Conservation (phyloP, 1,140 invertebrate genomes). For the Steinernema khuongi region DNA sequence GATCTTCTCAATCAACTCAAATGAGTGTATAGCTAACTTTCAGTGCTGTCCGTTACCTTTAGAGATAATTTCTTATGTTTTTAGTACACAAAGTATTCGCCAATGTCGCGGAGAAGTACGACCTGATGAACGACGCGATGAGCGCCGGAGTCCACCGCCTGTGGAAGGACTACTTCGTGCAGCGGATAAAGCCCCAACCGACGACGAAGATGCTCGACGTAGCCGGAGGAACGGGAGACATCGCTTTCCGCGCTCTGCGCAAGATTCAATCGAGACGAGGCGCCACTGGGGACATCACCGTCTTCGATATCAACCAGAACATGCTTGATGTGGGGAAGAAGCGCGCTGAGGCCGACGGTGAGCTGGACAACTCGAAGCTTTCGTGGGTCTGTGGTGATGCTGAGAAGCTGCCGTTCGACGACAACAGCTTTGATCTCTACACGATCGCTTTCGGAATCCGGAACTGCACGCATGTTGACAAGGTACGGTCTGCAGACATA, state of each 20-base stretch:
- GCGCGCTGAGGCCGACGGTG: conserved; percentile 65
- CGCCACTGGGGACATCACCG: conserved; percentile 66
- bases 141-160: conserved; percentile 85
- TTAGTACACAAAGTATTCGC: conserved; percentile 71
- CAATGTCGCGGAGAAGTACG: conserved; percentile 87
- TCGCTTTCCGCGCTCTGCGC: conserved; percentile 74
- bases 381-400: conserved; percentile 82
- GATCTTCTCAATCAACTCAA: not conserved
- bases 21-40: not conserved
- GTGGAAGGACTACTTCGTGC: conserved; percentile 93
- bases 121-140: conserved; percentile 97
- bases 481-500: conserved; percentile 63
- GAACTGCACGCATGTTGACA: conserved; percentile 87
- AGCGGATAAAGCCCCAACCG: conserved; percentile 70
- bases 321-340: conserved; percentile 87
- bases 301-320: conserved; percentile 84
- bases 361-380: conserved; percentile 34
- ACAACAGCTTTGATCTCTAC: conserved; percentile 80
- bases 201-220: conserved; percentile 82
- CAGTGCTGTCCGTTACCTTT: not conserved
- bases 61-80: conserved; percentile 19
- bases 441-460: conserved; percentile 96
- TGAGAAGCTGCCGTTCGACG: conserved; percentile 74
- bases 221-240: conserved; percentile 91
- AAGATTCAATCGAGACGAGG: conserved; percentile 23